Evolutionary conservation across 2,888 invertebrate genomes (phyloP).

Genomic region (Leptopilina myrica): DNA sequence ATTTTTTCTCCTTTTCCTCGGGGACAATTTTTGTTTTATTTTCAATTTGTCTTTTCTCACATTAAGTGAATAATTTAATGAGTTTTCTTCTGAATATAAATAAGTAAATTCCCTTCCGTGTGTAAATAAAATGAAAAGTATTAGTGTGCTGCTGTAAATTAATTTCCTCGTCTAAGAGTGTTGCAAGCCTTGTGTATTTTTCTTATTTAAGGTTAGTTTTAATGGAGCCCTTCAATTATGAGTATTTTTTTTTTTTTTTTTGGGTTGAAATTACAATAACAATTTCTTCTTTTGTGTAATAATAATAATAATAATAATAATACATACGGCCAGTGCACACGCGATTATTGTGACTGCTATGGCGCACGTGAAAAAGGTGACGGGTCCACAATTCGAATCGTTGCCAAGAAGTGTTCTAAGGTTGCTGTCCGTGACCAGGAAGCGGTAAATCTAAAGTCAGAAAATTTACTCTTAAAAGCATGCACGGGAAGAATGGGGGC

Average conservation of each 20-base stretch:
- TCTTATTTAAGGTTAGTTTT: neutral
- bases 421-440: slow-evolving; percentile 65
- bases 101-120: too few relatives aligned
- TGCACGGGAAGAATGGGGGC: slow-evolving; percentile 31
- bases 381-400: slow-evolving; percentile 61
- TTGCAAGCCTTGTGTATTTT: neutral
- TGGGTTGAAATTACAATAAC: neutral
- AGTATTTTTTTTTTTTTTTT: neutral
- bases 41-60: too few relatives aligned
- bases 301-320: neutral
- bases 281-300: slow-evolving; percentile 5
- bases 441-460: slow-evolving; percentile 66
- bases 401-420: slow-evolving; percentile 64
- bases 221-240: neutral
- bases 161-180: neutral
- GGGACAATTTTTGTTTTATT: too few relatives aligned
- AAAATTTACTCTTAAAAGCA: slow-evolving; percentile 43
- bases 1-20: too few relatives aligned
- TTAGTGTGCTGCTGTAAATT: too few relatives aligned
- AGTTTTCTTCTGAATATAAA: too few relatives aligned
- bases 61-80: too few relatives aligned
- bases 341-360: slow-evolving; percentile 48
- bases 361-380: slow-evolving; percentile 62
- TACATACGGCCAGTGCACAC: slow-evolving; percentile 23
- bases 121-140: too few relatives aligned